Base-by-base conservation (phyloP, 1,140 invertebrate species). In the Lepidurus arcticus region DNA sequence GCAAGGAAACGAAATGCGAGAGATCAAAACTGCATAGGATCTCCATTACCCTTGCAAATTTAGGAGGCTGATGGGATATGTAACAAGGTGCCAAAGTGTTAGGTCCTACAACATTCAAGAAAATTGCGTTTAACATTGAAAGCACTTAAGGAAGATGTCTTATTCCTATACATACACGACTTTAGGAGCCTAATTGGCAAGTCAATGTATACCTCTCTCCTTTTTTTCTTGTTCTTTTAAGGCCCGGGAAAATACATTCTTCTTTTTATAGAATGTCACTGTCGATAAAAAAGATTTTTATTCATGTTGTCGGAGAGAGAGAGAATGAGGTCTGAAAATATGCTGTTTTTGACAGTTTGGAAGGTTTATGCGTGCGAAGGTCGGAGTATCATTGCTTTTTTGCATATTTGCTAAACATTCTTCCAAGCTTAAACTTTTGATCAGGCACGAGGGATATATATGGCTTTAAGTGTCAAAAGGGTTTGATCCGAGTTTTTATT, bases 41-140 rank as follows among this genome's bases (percentile, higher is more conserved):
- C n/a, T 65, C 13, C 21, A 65, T 65, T 65, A 65, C 13, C 53
- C 53, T 65, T 65, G 53, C 53, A 65, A 65, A 65, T 65, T 65
- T 65, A 65, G 21, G 21, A 65, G 53, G 16, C 53, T 65, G 53
- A 65, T 65, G 53, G 53, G 53, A 65, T 65, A 65, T 21, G 53
- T 65, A 65, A 65, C 53, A 65, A 65, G 53, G 53, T 65, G 53
- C 53, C 53, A 65, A 65, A 65, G 53, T 65, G 53, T 65, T 65
- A 65, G 53, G 53, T 65, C 21, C 8, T 65, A 65, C 16, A 65
- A 65, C 53, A 21, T 65, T 65, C 53, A 13, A 16, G 53, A 65
- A 65, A 21, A 65, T 65, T 65, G 16, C 53, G 53, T 65, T 65
- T 65, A 65, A 16, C 53, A 65, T 65, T 65, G 21, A 0, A 11